phyloP scores from a whole-genome alignment of 2,888 invertebrate species.

The Meliscaeva auricollis region DNA sequence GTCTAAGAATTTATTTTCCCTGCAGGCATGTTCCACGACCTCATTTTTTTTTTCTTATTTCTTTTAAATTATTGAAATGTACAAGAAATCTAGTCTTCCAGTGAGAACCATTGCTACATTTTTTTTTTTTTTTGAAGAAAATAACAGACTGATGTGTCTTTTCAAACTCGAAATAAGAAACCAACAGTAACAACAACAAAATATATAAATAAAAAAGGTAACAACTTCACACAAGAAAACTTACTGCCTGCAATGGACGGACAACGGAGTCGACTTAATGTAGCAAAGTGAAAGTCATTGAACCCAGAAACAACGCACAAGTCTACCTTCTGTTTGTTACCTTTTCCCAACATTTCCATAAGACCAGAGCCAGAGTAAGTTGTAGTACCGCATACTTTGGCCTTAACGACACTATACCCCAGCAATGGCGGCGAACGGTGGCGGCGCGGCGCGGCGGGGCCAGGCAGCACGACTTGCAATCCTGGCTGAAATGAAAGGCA shows the following conservation, averaged over 20 bases:
- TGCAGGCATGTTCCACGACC: constrained; percentile 24
- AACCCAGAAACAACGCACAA: constrained; percentile 68
- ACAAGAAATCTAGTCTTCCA: constrained; percentile 31
- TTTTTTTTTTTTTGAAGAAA: constrained; percentile 27
- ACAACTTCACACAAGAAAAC: constrained; percentile 53
- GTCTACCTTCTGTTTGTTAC: constrained; percentile 56
- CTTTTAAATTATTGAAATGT: constrained; percentile 21
- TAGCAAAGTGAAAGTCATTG: constrained; percentile 69
- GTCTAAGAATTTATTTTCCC: constrained; percentile 36
- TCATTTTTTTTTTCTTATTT: constrained; percentile 1
- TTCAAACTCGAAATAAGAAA: constrained; percentile 35
- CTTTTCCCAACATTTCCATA: constrained; percentile 62
- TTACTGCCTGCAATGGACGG: constrained; percentile 44
- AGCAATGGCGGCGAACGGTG: background rate
- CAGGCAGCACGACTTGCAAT: constrained; percentile 33
- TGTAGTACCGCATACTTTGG: constrained; percentile 51
- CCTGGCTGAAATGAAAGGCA: constrained; percentile 57
- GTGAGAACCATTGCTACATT: constrained; percentile 26
- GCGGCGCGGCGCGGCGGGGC: background rate
- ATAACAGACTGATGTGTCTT: constrained; percentile 36
- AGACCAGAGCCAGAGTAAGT: constrained; percentile 46
- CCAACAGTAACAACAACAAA: background rate
- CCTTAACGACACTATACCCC: constrained; percentile 33
- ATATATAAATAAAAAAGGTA: constrained; percentile 20
- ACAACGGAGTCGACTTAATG: constrained; percentile 45